Conservation (phyloP, 2,113 vertebrate genomes). For the Bettongia penicillata region DNA sequence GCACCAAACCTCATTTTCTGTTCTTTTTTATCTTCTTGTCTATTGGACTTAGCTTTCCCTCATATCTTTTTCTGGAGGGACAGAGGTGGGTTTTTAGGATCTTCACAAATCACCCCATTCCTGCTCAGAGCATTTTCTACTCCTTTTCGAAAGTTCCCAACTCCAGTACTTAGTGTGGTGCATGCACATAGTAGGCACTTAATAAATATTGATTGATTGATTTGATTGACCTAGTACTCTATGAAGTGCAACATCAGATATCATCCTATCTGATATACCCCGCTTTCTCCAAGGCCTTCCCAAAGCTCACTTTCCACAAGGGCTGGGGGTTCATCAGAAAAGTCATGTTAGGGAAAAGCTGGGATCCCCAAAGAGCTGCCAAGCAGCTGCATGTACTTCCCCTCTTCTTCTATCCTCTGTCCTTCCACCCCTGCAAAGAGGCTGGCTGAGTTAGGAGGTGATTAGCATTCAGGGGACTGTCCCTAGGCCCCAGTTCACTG, state of each 20-base stretch:
- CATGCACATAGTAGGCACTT: not conserved
- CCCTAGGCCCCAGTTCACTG: constrained; percentile 79
- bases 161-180: not conserved
- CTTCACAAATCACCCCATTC: not conserved
- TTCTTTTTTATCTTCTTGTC: not conserved
- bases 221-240: not conserved
- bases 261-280: not conserved
- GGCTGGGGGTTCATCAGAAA: constrained; percentile 11
- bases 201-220: not conserved
- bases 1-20: not conserved
- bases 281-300: not conserved
- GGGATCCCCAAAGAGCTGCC: constrained; percentile 74
- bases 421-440: constrained; percentile 79
- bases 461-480: constrained; percentile 80
- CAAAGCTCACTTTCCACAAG: not conserved
- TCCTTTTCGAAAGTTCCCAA: not conserved
- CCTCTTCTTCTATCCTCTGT: constrained; percentile 50
- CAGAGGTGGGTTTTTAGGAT: not conserved
- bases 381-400: not conserved
- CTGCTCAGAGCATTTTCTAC: not conserved
- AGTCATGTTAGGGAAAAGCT: constrained; percentile 75
- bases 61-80: not conserved
- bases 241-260: constrained; percentile 57
- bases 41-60: not conserved
- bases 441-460: constrained; percentile 80